Evolutionary conservation across 2,113 vertebrate genomes (phyloP).

Genomic region (Callipepla squamata): DNA sequence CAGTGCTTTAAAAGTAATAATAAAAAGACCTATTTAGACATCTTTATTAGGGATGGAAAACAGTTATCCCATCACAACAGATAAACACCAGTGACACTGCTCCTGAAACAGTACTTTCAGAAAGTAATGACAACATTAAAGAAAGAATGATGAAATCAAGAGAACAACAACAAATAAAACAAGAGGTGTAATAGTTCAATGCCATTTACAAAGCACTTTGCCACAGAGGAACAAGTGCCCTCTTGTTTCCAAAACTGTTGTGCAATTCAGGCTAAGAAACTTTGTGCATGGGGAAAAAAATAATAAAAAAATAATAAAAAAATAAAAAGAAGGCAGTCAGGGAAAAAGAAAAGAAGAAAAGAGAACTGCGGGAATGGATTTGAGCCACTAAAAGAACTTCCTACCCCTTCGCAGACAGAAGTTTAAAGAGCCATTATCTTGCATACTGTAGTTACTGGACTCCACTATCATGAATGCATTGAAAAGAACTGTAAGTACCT

Average conservation of each 20-base stretch:
- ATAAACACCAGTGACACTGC: background rate
- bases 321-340: background rate
- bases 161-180: background rate
- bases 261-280: background rate
- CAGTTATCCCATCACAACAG: background rate
- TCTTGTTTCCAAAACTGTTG: background rate
- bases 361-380: background rate
- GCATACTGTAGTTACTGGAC: background rate
- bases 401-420: background rate
- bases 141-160: background rate
- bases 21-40: background rate
- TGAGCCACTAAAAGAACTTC: background rate
- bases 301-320: background rate
- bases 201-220: background rate
- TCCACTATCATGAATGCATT: background rate
- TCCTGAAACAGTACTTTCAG: background rate
- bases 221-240: background rate
- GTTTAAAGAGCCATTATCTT: background rate
- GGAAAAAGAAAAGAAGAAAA: background rate
- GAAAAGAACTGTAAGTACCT: background rate
- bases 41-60: background rate
- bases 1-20: no score
- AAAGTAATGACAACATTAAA: background rate
- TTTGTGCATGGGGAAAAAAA: background rate
- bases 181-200: background rate